Base-by-base conservation (phyloP, 2,888 invertebrate species). In the Halictus quadricinctus region DNA sequence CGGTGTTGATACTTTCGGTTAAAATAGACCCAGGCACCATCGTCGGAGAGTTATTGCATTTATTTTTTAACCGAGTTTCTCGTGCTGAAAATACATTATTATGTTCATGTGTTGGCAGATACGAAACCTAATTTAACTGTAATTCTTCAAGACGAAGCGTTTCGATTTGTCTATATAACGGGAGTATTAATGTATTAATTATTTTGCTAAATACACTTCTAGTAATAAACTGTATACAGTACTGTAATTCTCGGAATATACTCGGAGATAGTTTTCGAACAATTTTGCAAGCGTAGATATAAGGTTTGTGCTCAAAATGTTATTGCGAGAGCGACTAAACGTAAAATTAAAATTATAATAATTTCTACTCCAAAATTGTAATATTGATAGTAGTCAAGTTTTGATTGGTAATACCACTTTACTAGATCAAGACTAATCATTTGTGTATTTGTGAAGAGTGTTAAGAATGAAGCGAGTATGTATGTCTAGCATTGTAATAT, bases 401-500 rank as follows among this genome's bases (percentile, higher is more conserved):
- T 66, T 15, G 36, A 18, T 7, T 13, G 36, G 66, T 29, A 18
- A 36, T 36, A 66, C 21, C 8, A 36, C 1, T 36, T 36, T 36
- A 36, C n/a, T 48, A 73, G 21, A 15, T 15, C 15, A 7, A 29
- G 7, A 64, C 29, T 25, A 50, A n/a, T 43, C 25, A 50, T 25
- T 36, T 7, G 43, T 72, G 15, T 29, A 48, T 48, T 29, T 76
- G 77, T 43, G 21, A 21, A 70, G 60, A 77, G 25, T 70, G 43
- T 46, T 82, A 73, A 70, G 50, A 82, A 50, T 60, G 25, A 54
- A 43, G 21, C n/a, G n/a, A 58, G n/a, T 64, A 21, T n/a, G 21
- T 58, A n/a, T 70, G 10, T 10, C n/a, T 29, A 70, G 46, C 29
- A 73, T 46, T 72, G 70, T 60, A 60, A 25, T 25, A 18, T 58